Base-by-base conservation (phyloP, 2,888 invertebrate species). In the Sarcophaga carnaria region DNA sequence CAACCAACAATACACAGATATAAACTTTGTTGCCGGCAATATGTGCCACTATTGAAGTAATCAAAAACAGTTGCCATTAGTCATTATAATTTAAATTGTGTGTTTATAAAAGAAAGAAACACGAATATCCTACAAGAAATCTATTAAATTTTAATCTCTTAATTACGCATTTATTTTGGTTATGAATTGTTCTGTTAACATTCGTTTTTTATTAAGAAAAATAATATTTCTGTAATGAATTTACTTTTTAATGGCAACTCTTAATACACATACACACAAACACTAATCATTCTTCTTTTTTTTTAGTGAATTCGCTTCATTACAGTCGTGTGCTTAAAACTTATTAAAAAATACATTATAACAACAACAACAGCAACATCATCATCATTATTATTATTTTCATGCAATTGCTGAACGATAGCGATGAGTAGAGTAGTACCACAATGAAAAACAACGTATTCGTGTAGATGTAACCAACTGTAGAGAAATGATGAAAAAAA, bases 401-500 rank as follows among this genome's bases (percentile, higher is more conserved):
- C 37, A 37, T 37, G 37, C 37, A 37, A 37, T 37, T 37, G 37
- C 37, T 37, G 8, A 37, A 37, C 37, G 37, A 8, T 54, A 54
- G 17, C 54, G 17, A 10, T 54, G 17, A 54, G 54, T 54, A n/a
- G 10, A 10, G 66, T 37, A 37, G 25, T 72, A 63, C 63, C 20
- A 63, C 45, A 59, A 49, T 22, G 37, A 37, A 37, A 54, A 66
- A 66, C 75, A 78, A 59, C 37, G 4, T 20, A 54, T 59, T 72
- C 66, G 49, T 60, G 54, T 75, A 82, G 75, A 75, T 82, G 75
- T 54, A 60, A 67, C 82, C 79, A 76, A 14, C 47, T 80, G 63
- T 80, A 60, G 77, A 85, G 75, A 83, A 70, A 47, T 62, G 80
- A 59, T 14, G 75, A 70, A 67, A 72, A 79, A 75, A 54, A 63